These are phyloP conservation scores for Agrilus cyanescens DNA, from an alignment of 2,888 invertebrate species.

Conservation along the genomic window DNA sequence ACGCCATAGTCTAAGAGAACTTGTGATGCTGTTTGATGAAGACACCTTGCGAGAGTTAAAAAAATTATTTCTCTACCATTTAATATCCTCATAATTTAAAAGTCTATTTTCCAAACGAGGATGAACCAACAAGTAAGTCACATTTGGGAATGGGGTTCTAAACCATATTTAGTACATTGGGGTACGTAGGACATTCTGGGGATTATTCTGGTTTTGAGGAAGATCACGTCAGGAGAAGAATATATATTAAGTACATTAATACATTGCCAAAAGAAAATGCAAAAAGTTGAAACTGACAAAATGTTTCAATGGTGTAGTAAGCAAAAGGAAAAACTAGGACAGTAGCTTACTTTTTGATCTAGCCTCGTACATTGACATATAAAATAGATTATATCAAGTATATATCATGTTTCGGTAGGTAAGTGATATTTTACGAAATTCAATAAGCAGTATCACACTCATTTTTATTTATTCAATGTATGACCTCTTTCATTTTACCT, in stretches of 20 bases:
- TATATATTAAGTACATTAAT: neutral
- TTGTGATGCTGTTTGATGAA: slow-evolving; percentile 18
- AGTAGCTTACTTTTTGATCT: no score
- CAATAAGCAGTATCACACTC: no score
- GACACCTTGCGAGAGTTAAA: neutral
- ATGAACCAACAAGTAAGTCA: no score
- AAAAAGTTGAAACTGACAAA: neutral
- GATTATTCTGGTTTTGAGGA: neutral
- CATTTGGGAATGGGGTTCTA: neutral
- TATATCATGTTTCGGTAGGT: no score
- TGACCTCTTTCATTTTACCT: no score
- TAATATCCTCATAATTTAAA: no score
- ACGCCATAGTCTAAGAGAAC: slow-evolving; percentile 31
- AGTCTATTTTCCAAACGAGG: no score
- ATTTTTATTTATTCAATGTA: no score
- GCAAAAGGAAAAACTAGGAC: no score
- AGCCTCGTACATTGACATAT: no score
- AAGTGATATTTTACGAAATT: no score
- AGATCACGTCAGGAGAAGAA: neutral
- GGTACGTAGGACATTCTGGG: neutral
- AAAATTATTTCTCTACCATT: slow-evolving; percentile 18
- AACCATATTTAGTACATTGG: neutral
- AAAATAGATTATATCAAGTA: no score
- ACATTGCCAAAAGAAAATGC: neutral
- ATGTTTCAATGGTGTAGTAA: neutral